Conservation (phyloP, 2,797 vertebrate genomes). For the Cynodonichthys magdalenae region DNA sequence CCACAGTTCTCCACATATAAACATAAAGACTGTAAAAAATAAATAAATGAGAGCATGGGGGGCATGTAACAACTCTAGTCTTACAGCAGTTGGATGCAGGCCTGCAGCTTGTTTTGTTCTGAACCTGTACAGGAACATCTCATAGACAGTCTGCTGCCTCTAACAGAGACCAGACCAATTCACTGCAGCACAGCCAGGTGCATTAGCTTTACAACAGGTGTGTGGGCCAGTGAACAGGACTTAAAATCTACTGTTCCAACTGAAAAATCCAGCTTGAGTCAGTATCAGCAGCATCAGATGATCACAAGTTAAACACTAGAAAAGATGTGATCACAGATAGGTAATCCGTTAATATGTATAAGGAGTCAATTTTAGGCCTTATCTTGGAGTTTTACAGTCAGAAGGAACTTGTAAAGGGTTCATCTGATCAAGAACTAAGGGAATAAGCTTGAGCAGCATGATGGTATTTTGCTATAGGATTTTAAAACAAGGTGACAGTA, state of each 20-base stretch:
- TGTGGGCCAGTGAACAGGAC: neutral
- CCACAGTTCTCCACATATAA: neutral
- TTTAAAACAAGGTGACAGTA: no score
- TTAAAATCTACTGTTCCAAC: neutral
- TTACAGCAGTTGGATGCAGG: slow-evolving; percentile 7
- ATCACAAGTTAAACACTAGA: no score
- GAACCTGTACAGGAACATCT: slow-evolving; percentile 34
- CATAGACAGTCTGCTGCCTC: slow-evolving; percentile 23
- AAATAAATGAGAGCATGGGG: neutral
- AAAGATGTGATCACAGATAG: neutral
- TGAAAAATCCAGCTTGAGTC: slow-evolving; percentile 8
- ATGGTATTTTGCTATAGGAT: no score
- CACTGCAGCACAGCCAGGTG: slow-evolving; percentile 39
- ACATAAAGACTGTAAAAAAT: neutral
- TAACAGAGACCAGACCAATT: slow-evolving; percentile 38
- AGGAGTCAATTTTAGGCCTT: no score
- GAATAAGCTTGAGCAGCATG: no score
- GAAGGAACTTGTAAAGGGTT: neutral
- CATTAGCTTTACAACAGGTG: neutral
- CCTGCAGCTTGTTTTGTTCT: slow-evolving; percentile 68
- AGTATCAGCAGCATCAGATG: no score
- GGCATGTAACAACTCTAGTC: neutral
- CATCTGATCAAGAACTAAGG: neutral
- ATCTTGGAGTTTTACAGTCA: no score
- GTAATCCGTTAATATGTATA: no score